Evolutionary conservation across 2,888 invertebrate genomes (phyloP), one percentile per base, ranked within the genome.

Genomic region (Ornithoptera alexandrae): DNA sequence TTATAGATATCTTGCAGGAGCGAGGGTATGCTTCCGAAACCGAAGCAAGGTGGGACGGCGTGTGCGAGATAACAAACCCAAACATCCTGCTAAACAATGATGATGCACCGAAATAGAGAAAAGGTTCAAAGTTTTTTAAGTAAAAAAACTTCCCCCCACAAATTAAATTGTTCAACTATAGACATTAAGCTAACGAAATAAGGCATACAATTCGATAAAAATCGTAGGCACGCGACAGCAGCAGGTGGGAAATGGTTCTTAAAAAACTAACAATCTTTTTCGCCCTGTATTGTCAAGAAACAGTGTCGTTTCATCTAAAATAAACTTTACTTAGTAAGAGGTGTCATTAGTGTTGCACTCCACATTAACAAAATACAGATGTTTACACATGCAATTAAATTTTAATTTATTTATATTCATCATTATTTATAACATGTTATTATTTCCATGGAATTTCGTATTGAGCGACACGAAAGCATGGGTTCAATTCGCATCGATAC

Each of bases 61-160:
- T 87, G 91, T 87, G 90, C 90, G 81, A 86, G 91, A 92, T 91
- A 91, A 90, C 86, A 84, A 81, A 82, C 83, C 84, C 85, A 89
- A 91, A 92, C 92, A 90, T 90, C 91, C 89, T 87, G 86, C 79
- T 77, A 78, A 84, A 87, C 82, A 85, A 81, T 83, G 87, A 87
- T 81, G 81, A 81, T 83, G 83, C 84, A 81, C 83, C 85, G 79
- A 78, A 80, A 81, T 75, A 76, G 82, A 90, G 81, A 83, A 85
- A 89, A 77, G 77, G 80, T 77, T 80, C 73, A 80, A 76, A 79
- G 76, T 87, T 89, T 87, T 90, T 89, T 86, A 84, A 76, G 79
- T 75, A 83, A 39, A 85, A 90, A 90, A 88, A 88, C 86, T 79
- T 77, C 78, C 81, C 77, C 50, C 72, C 59, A 76, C 78, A 78